A percentile compares a stretch with the other conserved stretches of the same genome.
These are phyloP conservation scores for Accipiter virgatus DNA, from an alignment of 2,113 vertebrate genomes.

Conservation along the genomic window DNA sequence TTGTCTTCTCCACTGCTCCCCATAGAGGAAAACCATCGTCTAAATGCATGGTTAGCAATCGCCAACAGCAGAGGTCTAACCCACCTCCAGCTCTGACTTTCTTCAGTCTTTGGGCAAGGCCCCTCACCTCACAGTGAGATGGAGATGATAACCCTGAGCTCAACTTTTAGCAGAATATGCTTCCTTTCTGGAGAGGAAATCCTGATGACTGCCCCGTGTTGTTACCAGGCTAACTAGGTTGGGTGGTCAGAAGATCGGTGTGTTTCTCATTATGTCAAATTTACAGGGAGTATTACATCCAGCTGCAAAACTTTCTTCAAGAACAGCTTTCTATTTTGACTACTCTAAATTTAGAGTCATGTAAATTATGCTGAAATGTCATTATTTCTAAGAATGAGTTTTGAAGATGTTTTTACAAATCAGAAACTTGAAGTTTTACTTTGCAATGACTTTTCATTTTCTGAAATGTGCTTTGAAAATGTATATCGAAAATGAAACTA, in stretches of 20 bases:
- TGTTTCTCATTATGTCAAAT: background rate
- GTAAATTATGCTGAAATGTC: background rate
- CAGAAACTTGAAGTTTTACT: background rate
- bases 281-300: background rate
- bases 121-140: background rate
- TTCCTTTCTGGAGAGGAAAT: background rate
- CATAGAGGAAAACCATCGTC: background rate
- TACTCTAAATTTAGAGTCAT: background rate
- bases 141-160: background rate
- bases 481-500: rapidly evolving
- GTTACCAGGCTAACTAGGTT: background rate
- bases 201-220: rapidly evolving
- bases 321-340: background rate
- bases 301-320: background rate
- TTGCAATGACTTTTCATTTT: background rate
- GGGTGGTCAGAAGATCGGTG: background rate
- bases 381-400: background rate
- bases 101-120: background rate
- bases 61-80: background rate
- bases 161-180: background rate
- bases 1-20: background rate
- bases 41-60: background rate
- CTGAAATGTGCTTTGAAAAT: background rate
- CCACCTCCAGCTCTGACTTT: background rate
- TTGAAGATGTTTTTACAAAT: background rate